Conservation (phyloP, 92 coral and sea anemone species). For the Parazoanthus swiftii region DNA sequence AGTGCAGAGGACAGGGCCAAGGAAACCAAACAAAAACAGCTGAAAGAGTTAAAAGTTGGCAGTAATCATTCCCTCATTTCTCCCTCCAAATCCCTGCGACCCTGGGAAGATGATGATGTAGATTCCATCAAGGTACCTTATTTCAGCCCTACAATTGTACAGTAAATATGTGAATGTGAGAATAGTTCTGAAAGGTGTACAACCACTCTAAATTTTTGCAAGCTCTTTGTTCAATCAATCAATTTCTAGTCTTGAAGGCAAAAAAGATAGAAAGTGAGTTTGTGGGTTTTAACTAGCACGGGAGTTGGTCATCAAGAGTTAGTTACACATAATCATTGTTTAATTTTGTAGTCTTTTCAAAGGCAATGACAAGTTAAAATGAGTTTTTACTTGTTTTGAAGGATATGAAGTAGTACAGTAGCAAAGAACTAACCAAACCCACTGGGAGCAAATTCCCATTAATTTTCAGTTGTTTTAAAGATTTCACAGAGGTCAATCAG, state of each 20-base stretch:
- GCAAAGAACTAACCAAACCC: too few species aligned
- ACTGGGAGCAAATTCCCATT: background rate
- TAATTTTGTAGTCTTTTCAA: background rate
- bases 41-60: background rate
- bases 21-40: conserved; percentile 12
- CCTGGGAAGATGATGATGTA: conserved; percentile 33
- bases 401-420: background rate
- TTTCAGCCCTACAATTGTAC: background rate
- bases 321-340: too few species aligned
- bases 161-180: background rate
- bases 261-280: background rate
- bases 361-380: too few species aligned
- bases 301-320: too few species aligned
- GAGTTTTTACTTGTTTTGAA: background rate
- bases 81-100: background rate
- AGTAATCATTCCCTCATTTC: background rate
- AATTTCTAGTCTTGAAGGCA: background rate
- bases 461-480: background rate
- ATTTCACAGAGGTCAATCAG: background rate
- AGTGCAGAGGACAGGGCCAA: conserved; percentile 32
- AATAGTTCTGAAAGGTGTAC: background rate
- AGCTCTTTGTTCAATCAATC: too few species aligned
- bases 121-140: conserved; percentile 30
- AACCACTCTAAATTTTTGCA: background rate
- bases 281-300: background rate